phyloP scores from a whole-genome alignment of 2,113 vertebrate species.

The Laticauda laticaudata region DNA sequence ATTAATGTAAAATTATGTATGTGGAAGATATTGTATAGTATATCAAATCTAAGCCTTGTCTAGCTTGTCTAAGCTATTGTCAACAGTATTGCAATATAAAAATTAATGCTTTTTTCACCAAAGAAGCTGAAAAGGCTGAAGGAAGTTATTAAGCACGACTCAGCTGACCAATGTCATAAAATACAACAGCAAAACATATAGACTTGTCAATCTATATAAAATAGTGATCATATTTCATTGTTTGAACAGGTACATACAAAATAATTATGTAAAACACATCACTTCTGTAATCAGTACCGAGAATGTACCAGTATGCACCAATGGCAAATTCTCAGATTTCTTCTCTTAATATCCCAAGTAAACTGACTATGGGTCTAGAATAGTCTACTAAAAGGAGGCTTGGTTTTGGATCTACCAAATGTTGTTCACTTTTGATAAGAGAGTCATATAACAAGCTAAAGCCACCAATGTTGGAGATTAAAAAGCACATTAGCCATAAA shows the following conservation, averaged over 20 bases:
- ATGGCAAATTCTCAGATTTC: neutral
- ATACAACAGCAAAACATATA: neutral
- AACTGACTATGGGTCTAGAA: neutral
- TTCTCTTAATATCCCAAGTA: neutral
- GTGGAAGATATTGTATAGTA: neutral
- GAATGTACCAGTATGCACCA: neutral
- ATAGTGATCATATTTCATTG: neutral
- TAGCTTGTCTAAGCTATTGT: neutral
- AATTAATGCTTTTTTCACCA: neutral
- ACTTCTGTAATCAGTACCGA: neutral
- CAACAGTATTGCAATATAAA: neutral
- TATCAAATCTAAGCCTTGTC: neutral
- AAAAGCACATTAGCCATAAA: neutral
- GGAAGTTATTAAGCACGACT: neutral
- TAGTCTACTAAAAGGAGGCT: neutral
- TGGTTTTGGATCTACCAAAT: neutral
- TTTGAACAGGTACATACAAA: neutral
- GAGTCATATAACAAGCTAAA: neutral
- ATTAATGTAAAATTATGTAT: constrained; percentile 19
- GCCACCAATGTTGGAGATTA: neutral
- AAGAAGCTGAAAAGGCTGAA: neutral
- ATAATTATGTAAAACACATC: neutral
- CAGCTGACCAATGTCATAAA: neutral
- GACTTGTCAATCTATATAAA: neutral
- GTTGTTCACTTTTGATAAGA: neutral